Evolutionary conservation across 2,797 vertebrate species (phyloP), one percentile per base, ranked within the genome.

Genomic region (Sebastes vulpes): DNA sequence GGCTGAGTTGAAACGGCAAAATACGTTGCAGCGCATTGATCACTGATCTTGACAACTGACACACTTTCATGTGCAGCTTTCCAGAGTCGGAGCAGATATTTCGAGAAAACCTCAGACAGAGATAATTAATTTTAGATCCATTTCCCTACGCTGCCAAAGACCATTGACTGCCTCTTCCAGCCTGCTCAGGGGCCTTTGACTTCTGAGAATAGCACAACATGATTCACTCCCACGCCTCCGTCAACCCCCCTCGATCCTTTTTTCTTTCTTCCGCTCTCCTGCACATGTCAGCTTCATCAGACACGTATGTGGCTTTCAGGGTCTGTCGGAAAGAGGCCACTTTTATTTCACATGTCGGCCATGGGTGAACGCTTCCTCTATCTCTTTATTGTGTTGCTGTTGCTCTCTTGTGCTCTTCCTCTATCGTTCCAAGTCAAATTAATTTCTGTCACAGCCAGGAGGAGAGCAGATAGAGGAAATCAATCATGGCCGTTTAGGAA

Each of bases 71-170:
- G 4, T 10, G 2, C 50, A 25, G 70, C 52, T 61, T 65, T 79
- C 52, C 3, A 18, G 66, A 77, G 29, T 70, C 63, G 11, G 58
- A 25, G 21, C 12, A 4, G 72, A 84, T 53, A 56, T 76, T 75
- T 28, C 4, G 4, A 21, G 63, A 72, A 77, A 52, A 21, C 61
- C 46, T 70, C 75, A 64, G 77, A 73, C 29, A 68, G 65, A 84
- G 72, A 52, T 77, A 73, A 85, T 89, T 92, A 31, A 90, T 89
- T 89, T 86, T 71, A 79, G 81, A 83, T 89, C 77, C 70, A 81
- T 87, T 86, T 83, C 77, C 73, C 16, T 29, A 9, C 25, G 16
- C 57, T 80, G 78, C 78, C 75, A 26, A 68, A 77, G 82, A 82
- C 63, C 79, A 85, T 59, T 54, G 79, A 85, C 75, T 35, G 57